Evolutionary conservation across 2,113 vertebrate genomes (phyloP).

Genomic region (Carassius carassius): DNA sequence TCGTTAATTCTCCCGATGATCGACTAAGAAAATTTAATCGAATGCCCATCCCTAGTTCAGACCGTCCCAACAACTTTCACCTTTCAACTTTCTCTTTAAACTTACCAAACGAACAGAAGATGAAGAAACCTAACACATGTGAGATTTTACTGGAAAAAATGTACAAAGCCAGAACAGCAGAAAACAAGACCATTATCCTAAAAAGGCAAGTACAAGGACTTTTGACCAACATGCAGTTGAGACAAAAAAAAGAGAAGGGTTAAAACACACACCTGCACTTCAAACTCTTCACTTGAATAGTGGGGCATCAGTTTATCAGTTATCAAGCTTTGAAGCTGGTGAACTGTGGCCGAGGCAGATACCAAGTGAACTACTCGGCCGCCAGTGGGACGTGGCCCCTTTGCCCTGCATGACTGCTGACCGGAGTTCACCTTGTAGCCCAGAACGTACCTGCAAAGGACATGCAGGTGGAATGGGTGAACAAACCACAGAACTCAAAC

Average conservation of each 20-base stretch:
- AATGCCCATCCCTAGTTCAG: too few species aligned
- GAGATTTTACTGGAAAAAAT: too few species aligned
- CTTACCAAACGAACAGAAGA: too few species aligned
- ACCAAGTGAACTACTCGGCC: constrained; percentile 86
- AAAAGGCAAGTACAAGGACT: neutral
- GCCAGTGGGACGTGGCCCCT: constrained; percentile 75
- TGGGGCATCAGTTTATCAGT: constrained; percentile 80
- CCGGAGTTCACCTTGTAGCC: constrained; percentile 84
- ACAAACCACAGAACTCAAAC: constrained; percentile 32
- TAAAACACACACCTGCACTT: constrained; percentile 81
- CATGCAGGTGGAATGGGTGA: neutral
- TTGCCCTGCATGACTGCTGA: constrained; percentile 77
- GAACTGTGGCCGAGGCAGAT: constrained; percentile 70
- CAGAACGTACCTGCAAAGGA: constrained; percentile 83
- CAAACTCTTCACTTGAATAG: constrained; percentile 73
- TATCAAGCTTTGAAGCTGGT: constrained; percentile 80
- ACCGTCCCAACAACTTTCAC: too few species aligned
- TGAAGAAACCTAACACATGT: too few species aligned
- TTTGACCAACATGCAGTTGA: neutral
- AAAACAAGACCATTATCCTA: neutral
- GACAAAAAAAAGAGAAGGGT: neutral
- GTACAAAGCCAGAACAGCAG: neutral
- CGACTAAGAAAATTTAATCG: too few species aligned
- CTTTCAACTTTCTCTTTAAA: too few species aligned
- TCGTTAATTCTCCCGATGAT: too few species aligned